Percentiles rank a stretch among this genome's conserved stretches.
phyloP scores from a whole-genome alignment of 2,888 invertebrate genomes.

The Synanthedon tipuliformis region DNA sequence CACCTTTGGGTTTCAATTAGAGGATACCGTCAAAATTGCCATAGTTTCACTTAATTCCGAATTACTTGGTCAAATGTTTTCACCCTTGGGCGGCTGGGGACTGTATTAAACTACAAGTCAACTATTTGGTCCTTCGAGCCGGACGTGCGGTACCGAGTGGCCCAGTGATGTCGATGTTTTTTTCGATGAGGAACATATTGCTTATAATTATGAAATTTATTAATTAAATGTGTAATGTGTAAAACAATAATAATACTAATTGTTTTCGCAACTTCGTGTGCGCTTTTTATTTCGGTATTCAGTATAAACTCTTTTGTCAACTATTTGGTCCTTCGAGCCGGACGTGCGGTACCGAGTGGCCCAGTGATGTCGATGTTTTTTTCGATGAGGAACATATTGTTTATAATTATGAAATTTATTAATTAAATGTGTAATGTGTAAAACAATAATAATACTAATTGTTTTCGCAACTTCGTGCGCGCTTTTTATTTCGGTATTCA shows the following conservation, averaged over 20 bases:
- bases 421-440: too few relatives aligned
- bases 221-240: too few relatives aligned
- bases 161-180: not conserved
- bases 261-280: too few relatives aligned
- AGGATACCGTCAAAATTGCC: constrained; percentile 12
- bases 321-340: constrained; percentile 13
- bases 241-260: too few relatives aligned
- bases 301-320: too few relatives aligned
- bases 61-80: constrained; percentile 1
- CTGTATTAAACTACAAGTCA: constrained; percentile 13
- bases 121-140: constrained; percentile 13
- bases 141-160: constrained; percentile 3
- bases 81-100: constrained; percentile 4
- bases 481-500: too few relatives aligned
- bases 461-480: too few relatives aligned
- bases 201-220: too few relatives aligned
- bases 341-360: constrained; percentile 2
- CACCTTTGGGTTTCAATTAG: constrained; percentile 12
- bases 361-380: not conserved
- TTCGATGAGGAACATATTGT: not conserved
- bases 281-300: too few relatives aligned
- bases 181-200: not conserved
- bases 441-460: too few relatives aligned
- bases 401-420: too few relatives aligned
- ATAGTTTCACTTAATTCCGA: constrained; percentile 11